These are phyloP conservation scores for Brachyistius frenatus DNA, from an alignment of 2,113 vertebrate species.

Conservation along the genomic window DNA sequence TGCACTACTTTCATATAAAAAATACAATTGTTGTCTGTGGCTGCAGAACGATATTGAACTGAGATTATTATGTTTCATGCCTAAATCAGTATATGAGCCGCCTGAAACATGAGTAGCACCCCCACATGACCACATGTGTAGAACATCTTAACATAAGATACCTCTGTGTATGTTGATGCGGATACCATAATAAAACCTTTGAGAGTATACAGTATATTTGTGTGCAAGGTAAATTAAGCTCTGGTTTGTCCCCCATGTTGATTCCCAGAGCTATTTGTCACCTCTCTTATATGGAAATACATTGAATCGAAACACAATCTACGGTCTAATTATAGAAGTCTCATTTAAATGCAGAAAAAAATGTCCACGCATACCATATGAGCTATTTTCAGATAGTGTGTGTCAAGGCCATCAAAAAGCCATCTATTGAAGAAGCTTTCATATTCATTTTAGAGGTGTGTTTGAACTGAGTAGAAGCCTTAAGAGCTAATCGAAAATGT, in stretches of 20 bases:
- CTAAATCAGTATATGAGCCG: constrained; percentile 15
- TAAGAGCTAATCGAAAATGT: constrained; percentile 41
- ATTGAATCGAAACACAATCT: constrained; percentile 27
- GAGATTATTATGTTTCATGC: constrained; percentile 10
- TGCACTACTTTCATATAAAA: not conserved
- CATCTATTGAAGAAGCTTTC: constrained; percentile 55
- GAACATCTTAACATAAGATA: constrained; percentile 5
- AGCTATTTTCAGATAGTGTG: constrained; percentile 62
- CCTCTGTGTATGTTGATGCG: constrained; percentile 1
- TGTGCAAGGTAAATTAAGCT: constrained; percentile 7
- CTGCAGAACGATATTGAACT: constrained; percentile 11
- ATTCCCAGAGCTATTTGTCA: not conserved
- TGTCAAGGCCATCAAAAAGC: constrained; percentile 51
- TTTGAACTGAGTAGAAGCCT: constrained; percentile 52
- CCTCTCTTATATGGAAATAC: constrained; percentile 10
- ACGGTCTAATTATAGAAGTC: constrained; percentile 64
- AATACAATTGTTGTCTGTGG: not conserved
- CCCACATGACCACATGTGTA: constrained; percentile 27
- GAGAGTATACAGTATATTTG: not conserved
- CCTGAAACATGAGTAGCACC: constrained; percentile 17
- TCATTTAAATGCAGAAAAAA: constrained; percentile 60
- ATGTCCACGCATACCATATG: constrained; percentile 44
- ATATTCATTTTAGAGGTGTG: constrained; percentile 44
- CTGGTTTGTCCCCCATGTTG: not conserved
- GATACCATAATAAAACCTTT: not conserved